Conservation (phyloP, 2,888 invertebrate species). For the Trichacis sp. region DNA sequence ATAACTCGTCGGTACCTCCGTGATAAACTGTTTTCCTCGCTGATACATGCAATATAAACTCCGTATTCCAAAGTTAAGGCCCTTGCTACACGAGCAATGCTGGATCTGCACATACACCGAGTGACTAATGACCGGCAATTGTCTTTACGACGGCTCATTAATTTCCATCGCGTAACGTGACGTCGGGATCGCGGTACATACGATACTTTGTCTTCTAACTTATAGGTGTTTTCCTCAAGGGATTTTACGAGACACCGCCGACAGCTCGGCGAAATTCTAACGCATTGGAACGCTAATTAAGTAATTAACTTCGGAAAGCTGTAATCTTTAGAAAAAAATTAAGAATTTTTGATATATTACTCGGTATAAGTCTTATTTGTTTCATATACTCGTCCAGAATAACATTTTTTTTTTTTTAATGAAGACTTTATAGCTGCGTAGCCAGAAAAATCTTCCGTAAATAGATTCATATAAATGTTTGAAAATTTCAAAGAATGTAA, state of each 20-base stretch:
- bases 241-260: slow-evolving; percentile 6
- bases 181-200: slow-evolving; percentile 13
- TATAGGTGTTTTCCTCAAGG: slow-evolving; percentile 11
- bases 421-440: no score
- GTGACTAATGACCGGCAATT: slow-evolving; percentile 56
- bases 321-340: no score
- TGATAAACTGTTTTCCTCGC: no score
- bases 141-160: slow-evolving; percentile 55
- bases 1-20: no score
- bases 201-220: slow-evolving; percentile 16
- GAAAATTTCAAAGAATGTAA: no score
- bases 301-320: not conserved
- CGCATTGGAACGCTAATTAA: slow-evolving; percentile 1
- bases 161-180: slow-evolving; percentile 48
- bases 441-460: no score
- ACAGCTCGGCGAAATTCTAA: slow-evolving; percentile 14
- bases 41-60: no score
- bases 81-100: not conserved
- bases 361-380: no score
- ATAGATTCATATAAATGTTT: no score
- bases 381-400: no score
- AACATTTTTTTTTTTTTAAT: no score
- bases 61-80: slow-evolving; percentile 5
- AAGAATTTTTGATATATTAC: no score
- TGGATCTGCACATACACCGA: slow-evolving; percentile 27